Conservation (phyloP, 1,140 invertebrate species). For the Bombus confusus region DNA sequence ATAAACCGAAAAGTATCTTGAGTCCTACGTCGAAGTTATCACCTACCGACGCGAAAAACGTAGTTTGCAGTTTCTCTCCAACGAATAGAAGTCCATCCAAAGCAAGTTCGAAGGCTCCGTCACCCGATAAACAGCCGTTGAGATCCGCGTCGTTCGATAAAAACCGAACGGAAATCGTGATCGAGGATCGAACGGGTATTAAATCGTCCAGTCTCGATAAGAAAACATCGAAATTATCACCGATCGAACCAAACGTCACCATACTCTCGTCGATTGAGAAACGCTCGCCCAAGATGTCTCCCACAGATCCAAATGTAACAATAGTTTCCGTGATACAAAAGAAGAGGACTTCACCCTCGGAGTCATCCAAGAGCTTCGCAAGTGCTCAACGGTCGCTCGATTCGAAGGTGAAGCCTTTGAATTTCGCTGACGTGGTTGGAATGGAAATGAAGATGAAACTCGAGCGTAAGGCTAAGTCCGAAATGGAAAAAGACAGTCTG, state of each 20-base stretch:
- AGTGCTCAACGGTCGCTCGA: constrained; percentile 59
- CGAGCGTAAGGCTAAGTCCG: constrained; percentile 66
- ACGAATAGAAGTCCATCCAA: constrained; percentile 73
- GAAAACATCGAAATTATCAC: constrained; percentile 72
- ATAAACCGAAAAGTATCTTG: constrained; percentile 73
- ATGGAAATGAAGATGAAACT: constrained; percentile 79
- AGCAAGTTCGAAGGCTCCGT: constrained; percentile 50
- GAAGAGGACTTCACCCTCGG: constrained; percentile 70
- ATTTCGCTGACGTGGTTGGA: constrained; percentile 76
- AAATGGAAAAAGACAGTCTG: constrained; percentile 73
- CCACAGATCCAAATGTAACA: constrained; percentile 75
- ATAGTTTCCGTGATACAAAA: constrained; percentile 78
- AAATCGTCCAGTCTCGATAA: constrained; percentile 76
- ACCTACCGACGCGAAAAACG: constrained; percentile 67
- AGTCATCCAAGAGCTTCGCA: constrained; percentile 54
- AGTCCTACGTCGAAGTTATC: constrained; percentile 77
- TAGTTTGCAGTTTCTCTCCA: constrained; percentile 67
- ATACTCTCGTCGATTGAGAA: constrained; percentile 74
- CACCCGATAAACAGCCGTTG: constrained; percentile 59
- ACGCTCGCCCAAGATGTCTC: constrained; percentile 66
- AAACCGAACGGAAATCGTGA: constrained; percentile 64
- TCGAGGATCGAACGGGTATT: constrained; percentile 56
- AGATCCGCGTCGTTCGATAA: constrained; percentile 76
- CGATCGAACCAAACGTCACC: constrained; percentile 74
- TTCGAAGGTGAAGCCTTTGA: constrained; percentile 65